Evolutionary conservation across 1,140 invertebrate species (phyloP).

Genomic region (Ips typographus): DNA sequence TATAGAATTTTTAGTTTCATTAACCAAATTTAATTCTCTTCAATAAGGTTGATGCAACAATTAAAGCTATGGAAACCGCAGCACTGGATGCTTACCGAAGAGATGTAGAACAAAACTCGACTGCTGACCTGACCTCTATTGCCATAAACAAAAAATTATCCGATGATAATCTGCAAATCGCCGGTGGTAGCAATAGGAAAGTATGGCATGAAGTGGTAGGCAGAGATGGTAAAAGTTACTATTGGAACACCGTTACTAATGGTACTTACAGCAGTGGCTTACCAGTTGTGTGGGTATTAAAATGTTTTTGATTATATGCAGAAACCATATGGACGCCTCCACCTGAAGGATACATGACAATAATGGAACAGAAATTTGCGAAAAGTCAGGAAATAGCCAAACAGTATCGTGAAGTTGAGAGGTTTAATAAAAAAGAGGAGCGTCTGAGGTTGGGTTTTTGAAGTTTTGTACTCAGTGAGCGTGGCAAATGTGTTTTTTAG

Average conservation of each 20-base stretch:
- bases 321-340: constrained; percentile 68
- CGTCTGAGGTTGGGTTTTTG: background rate
- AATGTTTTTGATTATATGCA: constrained; percentile 37
- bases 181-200: constrained; percentile 48
- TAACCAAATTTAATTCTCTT: background rate
- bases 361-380: constrained; percentile 61
- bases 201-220: constrained; percentile 72
- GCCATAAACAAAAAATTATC: constrained; percentile 43
- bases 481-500: constrained; percentile 8
- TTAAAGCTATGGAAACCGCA: constrained; percentile 87
- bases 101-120: constrained; percentile 71
- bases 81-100: constrained; percentile 81
- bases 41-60: constrained; percentile 64
- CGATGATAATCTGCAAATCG: constrained; percentile 50
- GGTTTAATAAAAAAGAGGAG: constrained; percentile 52
- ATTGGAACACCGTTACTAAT: constrained; percentile 79
- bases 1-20: background rate
- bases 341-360: constrained; percentile 63
- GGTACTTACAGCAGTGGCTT: constrained; percentile 53
- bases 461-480: background rate
- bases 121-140: constrained; percentile 68
- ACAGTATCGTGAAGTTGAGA: constrained; percentile 58
- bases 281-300: background rate
- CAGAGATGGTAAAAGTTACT: constrained; percentile 73
- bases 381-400: constrained; percentile 50